Percentiles rank a stretch among this genome's conserved stretches.
phyloP scores from a whole-genome alignment of 2,113 vertebrate genomes.

The Triplophysa rosa region DNA sequence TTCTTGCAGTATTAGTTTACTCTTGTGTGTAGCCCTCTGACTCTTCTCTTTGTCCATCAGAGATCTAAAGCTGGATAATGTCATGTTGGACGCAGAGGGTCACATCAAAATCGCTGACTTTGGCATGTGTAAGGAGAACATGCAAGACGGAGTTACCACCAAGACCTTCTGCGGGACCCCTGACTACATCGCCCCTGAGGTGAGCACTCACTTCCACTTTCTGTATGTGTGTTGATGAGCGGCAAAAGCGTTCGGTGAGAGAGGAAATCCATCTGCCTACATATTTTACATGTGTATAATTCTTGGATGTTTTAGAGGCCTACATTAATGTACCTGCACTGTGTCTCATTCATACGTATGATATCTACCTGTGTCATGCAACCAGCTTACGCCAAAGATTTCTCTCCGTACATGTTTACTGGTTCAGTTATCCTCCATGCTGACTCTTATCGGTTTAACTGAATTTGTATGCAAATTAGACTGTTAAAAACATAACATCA shows the following conservation, averaged over 20 bases:
- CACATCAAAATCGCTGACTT: constrained; percentile 99
- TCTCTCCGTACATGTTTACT: not conserved
- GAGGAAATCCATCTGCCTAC: not conserved
- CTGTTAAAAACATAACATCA: no score
- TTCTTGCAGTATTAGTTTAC: not conserved
- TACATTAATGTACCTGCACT: constrained; percentile 2
- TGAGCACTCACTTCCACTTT: constrained; percentile 56
- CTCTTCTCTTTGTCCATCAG: constrained; percentile 63
- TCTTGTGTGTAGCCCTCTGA: not conserved
- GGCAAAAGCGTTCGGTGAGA: not conserved
- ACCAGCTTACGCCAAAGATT: not conserved
- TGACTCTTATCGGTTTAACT: no score
- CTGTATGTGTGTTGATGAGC: not conserved
- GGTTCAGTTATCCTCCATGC: no score
- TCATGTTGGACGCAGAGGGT: constrained; percentile 97
- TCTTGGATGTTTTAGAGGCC: constrained; percentile 9
- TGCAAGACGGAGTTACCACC: constrained; percentile 87
- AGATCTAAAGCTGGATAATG: constrained; percentile 96
- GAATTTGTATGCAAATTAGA: no score
- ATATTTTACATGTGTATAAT: constrained; percentile 44
- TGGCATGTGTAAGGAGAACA: constrained; percentile 98
- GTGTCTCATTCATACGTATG: not conserved
- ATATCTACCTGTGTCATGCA: not conserved
- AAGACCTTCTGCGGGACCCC: constrained; percentile 98
- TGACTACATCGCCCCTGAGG: constrained; percentile 98